Conservation (phyloP, 2,888 invertebrate species). For the Leptarthrus brevirostris region DNA sequence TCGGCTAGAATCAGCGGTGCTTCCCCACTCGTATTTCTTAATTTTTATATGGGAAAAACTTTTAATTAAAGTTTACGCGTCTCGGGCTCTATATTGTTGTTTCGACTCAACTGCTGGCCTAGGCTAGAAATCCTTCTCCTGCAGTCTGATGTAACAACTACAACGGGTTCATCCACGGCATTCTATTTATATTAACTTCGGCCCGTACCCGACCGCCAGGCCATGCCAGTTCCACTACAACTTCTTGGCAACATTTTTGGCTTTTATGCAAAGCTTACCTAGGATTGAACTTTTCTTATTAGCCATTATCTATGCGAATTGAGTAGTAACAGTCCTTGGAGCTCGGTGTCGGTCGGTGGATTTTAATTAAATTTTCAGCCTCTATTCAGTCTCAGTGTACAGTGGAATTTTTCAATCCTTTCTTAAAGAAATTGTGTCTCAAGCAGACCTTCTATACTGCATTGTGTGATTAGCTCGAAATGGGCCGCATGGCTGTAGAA, state of each 20-base stretch:
- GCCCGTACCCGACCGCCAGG: not conserved
- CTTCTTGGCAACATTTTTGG: conserved; percentile 32
- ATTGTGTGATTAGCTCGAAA: conserved; percentile 10
- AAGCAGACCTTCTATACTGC: conserved; percentile 12
- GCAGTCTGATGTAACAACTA: not conserved
- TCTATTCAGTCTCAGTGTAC: not conserved
- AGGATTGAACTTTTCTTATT: conserved; percentile 46
- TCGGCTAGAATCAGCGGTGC: conserved; percentile 1
- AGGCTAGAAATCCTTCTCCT: conserved; percentile 30
- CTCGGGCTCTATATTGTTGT: conserved; percentile 41
- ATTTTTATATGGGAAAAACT: conserved; percentile 53
- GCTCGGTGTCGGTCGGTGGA: not conserved
- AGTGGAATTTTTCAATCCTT: conserved; percentile 37
- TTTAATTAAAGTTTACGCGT: conserved; percentile 55
- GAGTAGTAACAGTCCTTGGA: conserved; percentile 42
- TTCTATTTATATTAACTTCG: conserved; percentile 33
- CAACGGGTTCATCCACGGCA: not conserved
- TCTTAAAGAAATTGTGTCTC: not conserved
- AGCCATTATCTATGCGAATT: conserved; percentile 49
- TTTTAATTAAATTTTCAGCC: conserved; percentile 49
- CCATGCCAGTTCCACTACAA: conserved; percentile 22
- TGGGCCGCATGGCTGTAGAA: no score
- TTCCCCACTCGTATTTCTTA: conserved; percentile 53
- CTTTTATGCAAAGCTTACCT: conserved; percentile 49
- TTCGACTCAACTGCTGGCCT: conserved; percentile 20